Evolutionary conservation across 2,113 vertebrate genomes (phyloP).

Genomic region (Antechinus flavipes): DNA sequence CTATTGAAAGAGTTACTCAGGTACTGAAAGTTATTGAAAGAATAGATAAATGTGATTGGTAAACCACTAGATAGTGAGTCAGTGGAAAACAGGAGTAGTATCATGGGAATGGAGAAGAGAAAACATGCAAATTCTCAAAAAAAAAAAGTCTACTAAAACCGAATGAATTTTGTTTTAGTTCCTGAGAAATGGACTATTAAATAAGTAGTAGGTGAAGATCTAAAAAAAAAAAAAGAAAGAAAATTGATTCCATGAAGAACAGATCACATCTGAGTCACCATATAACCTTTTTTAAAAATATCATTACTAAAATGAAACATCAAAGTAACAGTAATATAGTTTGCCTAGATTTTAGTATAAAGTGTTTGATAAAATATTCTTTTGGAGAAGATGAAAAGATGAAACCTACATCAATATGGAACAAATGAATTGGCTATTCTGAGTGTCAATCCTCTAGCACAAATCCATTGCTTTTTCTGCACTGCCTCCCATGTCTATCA

Average conservation of each 20-base stretch:
- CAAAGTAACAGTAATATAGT: neutral
- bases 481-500: neutral
- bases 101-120: neutral
- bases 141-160: neutral
- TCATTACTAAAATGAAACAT: neutral
- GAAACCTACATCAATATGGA: neutral
- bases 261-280: neutral
- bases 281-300: neutral
- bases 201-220: neutral
- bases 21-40: neutral
- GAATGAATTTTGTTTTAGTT: neutral
- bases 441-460: neutral
- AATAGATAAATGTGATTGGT: neutral
- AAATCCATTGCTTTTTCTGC: neutral
- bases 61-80: neutral
- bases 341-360: neutral
- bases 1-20: neutral
- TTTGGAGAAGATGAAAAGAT: neutral
- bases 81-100: neutral
- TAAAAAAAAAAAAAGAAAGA: neutral
- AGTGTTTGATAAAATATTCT: neutral
- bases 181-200: neutral
- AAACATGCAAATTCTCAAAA: neutral
- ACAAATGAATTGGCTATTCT: neutral
- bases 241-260: neutral